Evolutionary conservation across 2,888 invertebrate genomes (phyloP), one percentile per base, ranked within the genome.

Genomic region (Ophion costatus): DNA sequence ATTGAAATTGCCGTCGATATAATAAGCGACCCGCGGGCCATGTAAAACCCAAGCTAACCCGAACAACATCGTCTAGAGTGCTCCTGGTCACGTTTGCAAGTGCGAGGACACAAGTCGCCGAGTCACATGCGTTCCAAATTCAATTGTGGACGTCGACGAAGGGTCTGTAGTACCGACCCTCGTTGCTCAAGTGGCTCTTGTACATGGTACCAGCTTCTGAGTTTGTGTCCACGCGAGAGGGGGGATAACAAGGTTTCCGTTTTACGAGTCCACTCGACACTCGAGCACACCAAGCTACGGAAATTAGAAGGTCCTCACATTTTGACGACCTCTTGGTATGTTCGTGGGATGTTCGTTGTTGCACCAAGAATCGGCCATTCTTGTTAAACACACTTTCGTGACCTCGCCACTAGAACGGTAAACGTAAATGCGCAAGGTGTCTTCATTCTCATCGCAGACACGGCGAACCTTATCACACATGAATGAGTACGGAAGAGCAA

Each of bases 241-340:
- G 69, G 57, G 67, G 70, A 61, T 82, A 82, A 82, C 74, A 81
- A 81, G 82, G 78, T 84, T 84, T 75, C 64, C 75, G 79, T 84
- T 84, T 84, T 79, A 84, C 75, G 75, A 82, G 64, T 70, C 70
- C 66, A 61, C 79, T 78, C 59, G 70, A 57, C 64, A 82, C 66
- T 79, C 59, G 51, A 24, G 56, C 51, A 73, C 63, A 73, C 77
- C 73, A 51, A 67, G 56, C 22, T n/a, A 73, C 20, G 78, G 63
- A 70, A 71, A 67, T 71, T 33, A 71, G 66, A 61, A 75, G 76
- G 10, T 67, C 64, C 67, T 42, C 10, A 24, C 61, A 29, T 64
- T 17, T 17, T 51, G 81, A 78, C 74, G 78, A 70, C 74, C 74
- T 81, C 75, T 84, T 77, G 57, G 84, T 84, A 24, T 51, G 64